Evolutionary conservation across 1,140 invertebrate species (phyloP).

Genomic region (Leptoteleia sp.): DNA sequence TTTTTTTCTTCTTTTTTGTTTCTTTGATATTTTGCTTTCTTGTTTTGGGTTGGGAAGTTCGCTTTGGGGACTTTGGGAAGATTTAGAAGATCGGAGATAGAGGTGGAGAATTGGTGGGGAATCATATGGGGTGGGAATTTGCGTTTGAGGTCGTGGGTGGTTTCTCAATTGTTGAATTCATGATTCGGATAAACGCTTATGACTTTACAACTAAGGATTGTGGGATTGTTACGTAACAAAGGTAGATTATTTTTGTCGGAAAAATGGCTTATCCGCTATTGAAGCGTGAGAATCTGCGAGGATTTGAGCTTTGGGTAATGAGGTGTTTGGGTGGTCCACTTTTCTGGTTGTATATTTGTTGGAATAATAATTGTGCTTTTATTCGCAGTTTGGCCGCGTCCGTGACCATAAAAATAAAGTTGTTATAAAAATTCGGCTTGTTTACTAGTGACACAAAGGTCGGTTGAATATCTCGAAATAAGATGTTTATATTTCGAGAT

Average conservation of each 20-base stretch:
- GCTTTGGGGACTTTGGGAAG: no score
- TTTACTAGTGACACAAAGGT: slow-evolving; percentile 28
- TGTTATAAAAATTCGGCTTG: slow-evolving; percentile 29
- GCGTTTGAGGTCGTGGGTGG: no score
- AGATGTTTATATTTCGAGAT: slow-evolving; percentile 42
- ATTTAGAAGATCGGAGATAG: no score
- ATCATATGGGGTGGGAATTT: no score
- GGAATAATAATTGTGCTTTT: no score
- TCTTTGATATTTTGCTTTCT: no score
- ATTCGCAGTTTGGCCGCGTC: slow-evolving; percentile 3
- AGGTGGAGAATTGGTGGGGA: no score
- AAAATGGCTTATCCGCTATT: slow-evolving; percentile 23
- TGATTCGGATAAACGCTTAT: slow-evolving; percentile 16
- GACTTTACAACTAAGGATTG: slow-evolving; percentile 15
- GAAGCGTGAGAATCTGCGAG: slow-evolving; percentile 10
- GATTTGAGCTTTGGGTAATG: not conserved
- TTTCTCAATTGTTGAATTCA: slow-evolving; percentile 15
- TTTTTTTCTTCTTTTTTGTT: no score
- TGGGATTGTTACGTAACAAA: slow-evolving; percentile 30
- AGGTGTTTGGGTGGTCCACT: no score
- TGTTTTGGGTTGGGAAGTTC: no score
- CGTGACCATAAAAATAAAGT: slow-evolving; percentile 32
- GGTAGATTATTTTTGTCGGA: slow-evolving; percentile 36
- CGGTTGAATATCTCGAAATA: slow-evolving; percentile 27
- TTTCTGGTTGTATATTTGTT: no score